Conservation (phyloP, 2,888 invertebrate genomes). For the Melieria crassipennis region DNA sequence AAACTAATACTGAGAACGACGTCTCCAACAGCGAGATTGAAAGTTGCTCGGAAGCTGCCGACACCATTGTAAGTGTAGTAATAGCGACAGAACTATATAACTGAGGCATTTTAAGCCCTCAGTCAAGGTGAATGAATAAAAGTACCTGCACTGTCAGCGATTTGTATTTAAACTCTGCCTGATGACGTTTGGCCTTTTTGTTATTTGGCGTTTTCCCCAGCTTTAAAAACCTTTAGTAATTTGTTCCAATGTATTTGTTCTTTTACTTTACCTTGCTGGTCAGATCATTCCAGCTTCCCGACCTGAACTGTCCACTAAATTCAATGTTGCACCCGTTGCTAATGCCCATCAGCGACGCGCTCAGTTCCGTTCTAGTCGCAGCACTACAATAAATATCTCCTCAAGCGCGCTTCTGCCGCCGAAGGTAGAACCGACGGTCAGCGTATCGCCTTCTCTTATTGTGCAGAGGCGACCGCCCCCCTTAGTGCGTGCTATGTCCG, state of each 20-base stretch:
- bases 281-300: too few species aligned
- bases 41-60: slow-evolving; percentile 48
- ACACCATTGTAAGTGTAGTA: slow-evolving; percentile 34
- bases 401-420: neutral
- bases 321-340: neutral
- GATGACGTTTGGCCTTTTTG: too few species aligned
- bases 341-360: slow-evolving; percentile 46
- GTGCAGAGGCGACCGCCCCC: slow-evolving; percentile 59
- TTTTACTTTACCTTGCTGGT: too few species aligned
- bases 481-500: slow-evolving; percentile 66
- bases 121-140: too few species aligned
- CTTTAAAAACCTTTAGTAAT: too few species aligned
- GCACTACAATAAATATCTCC: slow-evolving; percentile 19
- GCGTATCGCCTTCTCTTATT: slow-evolving; percentile 51
- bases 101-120: too few species aligned
- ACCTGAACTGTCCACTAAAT: too few species aligned
- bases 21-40: slow-evolving; percentile 51
- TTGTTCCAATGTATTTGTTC: too few species aligned
- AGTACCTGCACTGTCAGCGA: too few species aligned
- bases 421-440: neutral
- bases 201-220: too few species aligned
- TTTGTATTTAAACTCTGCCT: too few species aligned
- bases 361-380: slow-evolving; percentile 47
- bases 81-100: too few species aligned
- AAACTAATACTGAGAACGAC: slow-evolving; percentile 58